phyloP scores from a whole-genome alignment of 2,888 invertebrate species.

The Agriopis leucophaearia region DNA sequence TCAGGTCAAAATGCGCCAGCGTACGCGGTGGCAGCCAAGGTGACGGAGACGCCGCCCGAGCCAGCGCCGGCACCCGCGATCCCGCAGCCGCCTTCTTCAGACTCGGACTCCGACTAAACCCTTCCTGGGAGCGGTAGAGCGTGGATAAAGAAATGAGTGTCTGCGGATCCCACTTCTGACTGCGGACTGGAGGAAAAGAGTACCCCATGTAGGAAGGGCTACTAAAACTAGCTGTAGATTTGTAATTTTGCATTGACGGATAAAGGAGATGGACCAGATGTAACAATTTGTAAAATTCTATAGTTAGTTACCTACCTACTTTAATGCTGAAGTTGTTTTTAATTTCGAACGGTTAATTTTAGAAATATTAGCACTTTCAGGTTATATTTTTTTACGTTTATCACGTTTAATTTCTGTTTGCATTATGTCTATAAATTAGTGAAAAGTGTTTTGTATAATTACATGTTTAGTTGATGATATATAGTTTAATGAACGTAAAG shows the following conservation, averaged over 20 bases:
- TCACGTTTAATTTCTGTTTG: too few species aligned
- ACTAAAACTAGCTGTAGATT: neutral
- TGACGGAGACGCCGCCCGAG: slow-evolving; percentile 49
- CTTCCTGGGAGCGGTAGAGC: neutral
- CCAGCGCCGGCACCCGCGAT: slow-evolving; percentile 51
- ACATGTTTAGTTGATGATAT: slow-evolving; percentile 42
- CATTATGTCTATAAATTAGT: slow-evolving; percentile 40
- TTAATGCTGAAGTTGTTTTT: neutral
- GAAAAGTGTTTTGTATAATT: slow-evolving; percentile 36
- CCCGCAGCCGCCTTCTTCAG: slow-evolving; percentile 72
- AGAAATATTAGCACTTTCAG: too few species aligned
- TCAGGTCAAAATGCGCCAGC: slow-evolving; percentile 73
- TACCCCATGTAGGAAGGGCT: slow-evolving; percentile 9
- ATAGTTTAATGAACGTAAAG: slow-evolving; percentile 25
- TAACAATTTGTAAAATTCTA: neutral
- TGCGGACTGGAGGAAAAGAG: neutral
- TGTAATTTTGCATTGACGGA: neutral
- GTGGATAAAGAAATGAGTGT: neutral
- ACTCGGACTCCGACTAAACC: slow-evolving; percentile 76
- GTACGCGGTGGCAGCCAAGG: slow-evolving; percentile 68
- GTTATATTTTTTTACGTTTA: slow-evolving; percentile 18
- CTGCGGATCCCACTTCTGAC: neutral
- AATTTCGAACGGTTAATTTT: neutral
- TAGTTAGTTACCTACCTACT: neutral
- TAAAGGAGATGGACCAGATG: neutral